These are phyloP conservation scores for Periplaneta americana DNA, from an alignment of 1,140 invertebrate species.

Conservation along the genomic window DNA sequence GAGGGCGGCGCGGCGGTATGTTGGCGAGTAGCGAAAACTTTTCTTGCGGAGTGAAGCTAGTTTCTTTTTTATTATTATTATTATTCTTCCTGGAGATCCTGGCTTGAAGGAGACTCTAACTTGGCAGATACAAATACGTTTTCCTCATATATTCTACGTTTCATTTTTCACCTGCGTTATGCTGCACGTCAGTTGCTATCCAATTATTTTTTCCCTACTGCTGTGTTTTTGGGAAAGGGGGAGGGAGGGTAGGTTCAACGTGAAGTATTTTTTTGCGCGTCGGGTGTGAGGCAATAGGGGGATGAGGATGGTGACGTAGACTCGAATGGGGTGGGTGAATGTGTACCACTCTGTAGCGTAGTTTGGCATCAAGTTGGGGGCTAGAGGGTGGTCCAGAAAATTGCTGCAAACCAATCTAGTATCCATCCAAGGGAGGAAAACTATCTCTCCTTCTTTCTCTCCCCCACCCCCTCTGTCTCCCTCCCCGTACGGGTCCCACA, in stretches of 20 bases:
- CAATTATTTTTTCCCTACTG: conserved; percentile 18
- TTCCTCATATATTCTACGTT: conserved; percentile 19
- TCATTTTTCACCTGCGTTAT: conserved; percentile 21
- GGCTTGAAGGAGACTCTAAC: neutral
- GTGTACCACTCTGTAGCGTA: neutral
- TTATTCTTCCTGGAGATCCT: neutral
- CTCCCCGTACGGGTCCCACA: conserved; percentile 5
- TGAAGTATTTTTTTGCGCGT: neutral
- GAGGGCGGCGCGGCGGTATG: neutral
- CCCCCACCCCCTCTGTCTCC: neutral
- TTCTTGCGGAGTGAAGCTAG: neutral
- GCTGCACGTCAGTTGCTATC: conserved; percentile 17
- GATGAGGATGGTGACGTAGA: neutral
- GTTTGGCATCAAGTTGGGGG: neutral
- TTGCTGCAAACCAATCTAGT: conserved; percentile 20
- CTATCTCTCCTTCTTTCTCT: neutral
- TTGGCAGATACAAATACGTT: conserved; percentile 21
- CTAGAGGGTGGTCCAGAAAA: conserved; percentile 13
- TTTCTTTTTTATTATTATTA: neutral
- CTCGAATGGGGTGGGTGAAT: neutral
- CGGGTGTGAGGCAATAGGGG: neutral
- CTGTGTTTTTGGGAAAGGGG: neutral
- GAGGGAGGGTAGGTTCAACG: neutral
- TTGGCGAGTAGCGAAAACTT: neutral
- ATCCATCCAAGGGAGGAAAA: conserved; percentile 12